Evolutionary conservation across 2,888 invertebrate genomes (phyloP).

Genomic region (Leptopilina myrica): DNA sequence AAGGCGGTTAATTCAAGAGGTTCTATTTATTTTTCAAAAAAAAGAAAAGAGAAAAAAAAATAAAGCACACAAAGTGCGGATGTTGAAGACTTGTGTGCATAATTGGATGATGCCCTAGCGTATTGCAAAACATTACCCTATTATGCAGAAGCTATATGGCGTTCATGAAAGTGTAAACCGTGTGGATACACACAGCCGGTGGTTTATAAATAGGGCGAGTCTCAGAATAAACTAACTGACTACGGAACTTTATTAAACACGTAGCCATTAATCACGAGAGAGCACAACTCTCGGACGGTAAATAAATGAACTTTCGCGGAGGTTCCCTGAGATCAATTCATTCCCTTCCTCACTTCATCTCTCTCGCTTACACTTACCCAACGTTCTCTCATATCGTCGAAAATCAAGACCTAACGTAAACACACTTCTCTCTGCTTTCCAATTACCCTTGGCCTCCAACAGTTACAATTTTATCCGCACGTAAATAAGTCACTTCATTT

Average conservation of each 20-base stretch:
- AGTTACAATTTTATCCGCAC: not conserved
- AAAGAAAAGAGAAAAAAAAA: too few species aligned
- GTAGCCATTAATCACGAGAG: slow-evolving; percentile 22
- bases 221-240: slow-evolving; percentile 25
- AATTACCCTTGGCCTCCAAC: slow-evolving; percentile 4
- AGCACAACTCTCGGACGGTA: slow-evolving; percentile 9
- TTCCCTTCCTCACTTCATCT: not conserved
- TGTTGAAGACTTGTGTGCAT: slow-evolving; percentile 23
- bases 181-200: slow-evolving; percentile 15
- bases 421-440: not conserved
- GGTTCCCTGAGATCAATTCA: slow-evolving; percentile 21
- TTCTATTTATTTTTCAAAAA: not conserved
- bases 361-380: not conserved
- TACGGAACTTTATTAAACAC: slow-evolving; percentile 37
- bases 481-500: too few species aligned
- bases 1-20: slow-evolving; percentile 5
- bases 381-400: slow-evolving; percentile 16
- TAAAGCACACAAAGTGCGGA: not conserved
- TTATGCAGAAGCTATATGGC: slow-evolving; percentile 26
- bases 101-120: slow-evolving; percentile 19
- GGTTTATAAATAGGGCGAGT: slow-evolving; percentile 33
- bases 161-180: slow-evolving; percentile 23
- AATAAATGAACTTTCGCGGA: slow-evolving; percentile 37
- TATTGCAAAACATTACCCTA: slow-evolving; percentile 30
- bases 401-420: slow-evolving; percentile 14